Conservation (phyloP, 2,113 vertebrate species). For the human region DNA sequence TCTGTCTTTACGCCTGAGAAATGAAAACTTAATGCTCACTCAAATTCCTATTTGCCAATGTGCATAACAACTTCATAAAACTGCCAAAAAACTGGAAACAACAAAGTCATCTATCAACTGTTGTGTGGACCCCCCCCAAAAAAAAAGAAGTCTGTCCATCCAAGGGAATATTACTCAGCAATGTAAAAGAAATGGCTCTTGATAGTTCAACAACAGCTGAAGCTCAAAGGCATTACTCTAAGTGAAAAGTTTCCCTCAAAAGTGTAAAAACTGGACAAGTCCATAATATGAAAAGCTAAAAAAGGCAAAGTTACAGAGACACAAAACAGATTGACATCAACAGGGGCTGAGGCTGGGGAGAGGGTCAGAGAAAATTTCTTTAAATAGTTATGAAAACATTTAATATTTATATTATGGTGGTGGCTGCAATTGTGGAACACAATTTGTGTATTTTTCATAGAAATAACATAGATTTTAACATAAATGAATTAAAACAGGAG, state of each 20-base stretch:
- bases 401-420: not conserved
- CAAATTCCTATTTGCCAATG: not conserved
- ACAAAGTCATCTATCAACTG: not conserved
- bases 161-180: not conserved
- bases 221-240: not conserved
- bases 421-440: not conserved
- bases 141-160: too few relatives aligned
- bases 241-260: not conserved
- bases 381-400: not conserved
- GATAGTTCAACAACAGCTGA: not conserved
- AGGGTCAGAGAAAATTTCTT: not conserved
- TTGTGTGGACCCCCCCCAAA: too few relatives aligned
- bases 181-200: not conserved
- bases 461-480: not conserved
- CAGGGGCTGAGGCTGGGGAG: accelerated
- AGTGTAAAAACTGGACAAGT: not conserved
- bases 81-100: not conserved
- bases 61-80: not conserved
- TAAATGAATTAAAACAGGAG: not conserved
- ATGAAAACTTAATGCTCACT: not conserved
- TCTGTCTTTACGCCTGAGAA: not conserved
- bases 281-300: not conserved
- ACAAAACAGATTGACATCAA: not conserved
- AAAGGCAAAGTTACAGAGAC: not conserved
- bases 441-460: not conserved